Evolutionary conservation across 2,888 invertebrate genomes (phyloP), one percentile per base, ranked within the genome.

Genomic region (Amorpha juglandis): DNA sequence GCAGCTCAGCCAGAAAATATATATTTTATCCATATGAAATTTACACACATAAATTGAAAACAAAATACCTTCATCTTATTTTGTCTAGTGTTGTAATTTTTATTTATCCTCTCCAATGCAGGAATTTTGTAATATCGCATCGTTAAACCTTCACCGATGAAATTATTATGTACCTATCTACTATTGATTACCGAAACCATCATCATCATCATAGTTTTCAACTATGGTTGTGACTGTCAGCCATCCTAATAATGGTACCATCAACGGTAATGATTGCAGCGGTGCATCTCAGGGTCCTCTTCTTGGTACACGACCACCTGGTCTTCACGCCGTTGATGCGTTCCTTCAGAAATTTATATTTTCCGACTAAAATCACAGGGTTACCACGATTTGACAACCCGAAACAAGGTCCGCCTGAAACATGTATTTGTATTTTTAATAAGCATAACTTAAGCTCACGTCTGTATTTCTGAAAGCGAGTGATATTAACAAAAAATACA

Each of bases 241-340:
- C n/a, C 6, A 65, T 62, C 48, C 65, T 68, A 27, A 75, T 19
- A 33, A 77, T 74, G 2, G 70, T 27, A 14, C 72, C 69, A 0
- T 79, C 73, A 11, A 50, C 55, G 0, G 82, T 82, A 38, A 68
- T 74, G 6, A 81, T 19, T 0, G 76, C 70, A 8, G 81, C 79
- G 0, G 70, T 74, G 47, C 82, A 82, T 38, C 71, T 66, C 2
- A 66, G 27, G 7, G 62, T 58, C 14, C 76, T 67, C 55, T 77
- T 80, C 70, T 78, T 80, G 11, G 74, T 72, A 42, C 82, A 82
- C 8, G 70, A 62, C 82, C 82, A 81, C 1, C 81, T 70, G n/a
- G 64, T 72, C 48, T 69, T 76, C 0, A 4, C 0, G 4, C 78
- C 79, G 4, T 16, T 19, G 45, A 7, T 11, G 0, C 70, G 67